Evolutionary conservation across 2,888 invertebrate genomes (phyloP).

Genomic region (Iselma pallidipennis): DNA sequence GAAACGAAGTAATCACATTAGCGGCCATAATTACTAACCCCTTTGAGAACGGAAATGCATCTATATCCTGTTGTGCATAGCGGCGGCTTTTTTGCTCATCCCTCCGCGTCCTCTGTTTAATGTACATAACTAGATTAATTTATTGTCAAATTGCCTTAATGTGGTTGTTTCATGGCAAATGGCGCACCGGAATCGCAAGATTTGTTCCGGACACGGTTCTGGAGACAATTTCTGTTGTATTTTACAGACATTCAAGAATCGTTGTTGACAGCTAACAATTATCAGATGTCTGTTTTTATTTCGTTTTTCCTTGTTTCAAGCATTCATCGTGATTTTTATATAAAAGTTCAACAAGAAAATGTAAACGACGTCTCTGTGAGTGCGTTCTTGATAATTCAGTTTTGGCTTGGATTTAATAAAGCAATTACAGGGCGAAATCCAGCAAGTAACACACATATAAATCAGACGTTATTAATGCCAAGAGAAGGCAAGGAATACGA

Average conservation of each 20-base stretch:
- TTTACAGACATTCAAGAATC: not conserved
- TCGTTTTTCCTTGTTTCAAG: too few species aligned
- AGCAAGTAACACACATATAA: conserved; percentile 45
- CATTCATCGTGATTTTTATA: too few species aligned
- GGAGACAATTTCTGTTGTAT: conserved; percentile 17
- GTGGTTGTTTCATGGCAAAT: conserved; percentile 53
- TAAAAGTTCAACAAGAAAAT: not conserved
- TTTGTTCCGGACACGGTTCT: conserved; percentile 40
- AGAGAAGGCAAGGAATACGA: conserved; percentile 39
- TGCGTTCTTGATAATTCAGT: not conserved
- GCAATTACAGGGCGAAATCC: conserved; percentile 44
- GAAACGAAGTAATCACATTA: conserved; percentile 67
- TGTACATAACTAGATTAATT: conserved; percentile 57
- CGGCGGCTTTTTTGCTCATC: conserved; percentile 41
- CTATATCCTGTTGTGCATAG: conserved; percentile 66
- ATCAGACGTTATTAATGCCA: conserved; percentile 47
- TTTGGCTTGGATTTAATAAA: conserved; percentile 43
- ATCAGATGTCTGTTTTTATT: not conserved
- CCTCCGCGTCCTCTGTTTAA: conserved; percentile 53
- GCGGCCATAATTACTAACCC: conserved; percentile 66
- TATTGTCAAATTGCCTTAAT: conserved; percentile 57
- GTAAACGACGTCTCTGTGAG: not conserved
- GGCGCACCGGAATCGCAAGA: conserved; percentile 46
- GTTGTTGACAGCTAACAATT: not conserved
- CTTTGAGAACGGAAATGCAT: conserved; percentile 70